Percentiles rank a stretch among this genome's conserved stretches.
These are phyloP conservation scores for Myotis myotis DNA, from an alignment of 2,797 vertebrate species.

Conservation along the genomic window DNA sequence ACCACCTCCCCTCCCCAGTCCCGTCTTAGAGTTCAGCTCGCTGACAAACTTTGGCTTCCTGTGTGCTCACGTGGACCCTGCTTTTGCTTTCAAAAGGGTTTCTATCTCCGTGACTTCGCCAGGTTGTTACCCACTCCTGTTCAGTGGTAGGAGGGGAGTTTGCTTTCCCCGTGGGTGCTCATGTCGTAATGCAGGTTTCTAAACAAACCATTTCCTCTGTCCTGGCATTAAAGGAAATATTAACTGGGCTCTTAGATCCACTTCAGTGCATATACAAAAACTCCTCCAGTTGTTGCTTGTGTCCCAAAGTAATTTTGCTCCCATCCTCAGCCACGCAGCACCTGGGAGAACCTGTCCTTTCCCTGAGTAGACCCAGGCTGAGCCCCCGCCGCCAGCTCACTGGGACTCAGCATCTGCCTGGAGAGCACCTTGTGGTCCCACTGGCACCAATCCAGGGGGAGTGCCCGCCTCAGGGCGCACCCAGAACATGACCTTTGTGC, in stretches of 20 bases:
- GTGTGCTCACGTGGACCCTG: neutral
- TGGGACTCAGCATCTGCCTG: neutral
- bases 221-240: slow-evolving; percentile 38
- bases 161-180: neutral
- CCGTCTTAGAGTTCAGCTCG: slow-evolving; percentile 11
- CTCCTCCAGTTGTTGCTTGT: neutral
- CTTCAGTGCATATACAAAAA: slow-evolving; percentile 5
- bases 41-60: slow-evolving; percentile 40
- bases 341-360: slow-evolving; percentile 62
- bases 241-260: neutral
- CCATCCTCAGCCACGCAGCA: slow-evolving; percentile 23
- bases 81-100: slow-evolving; percentile 16
- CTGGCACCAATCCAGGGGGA: neutral
- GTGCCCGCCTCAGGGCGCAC: neutral
- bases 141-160: neutral
- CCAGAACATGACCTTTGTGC: neutral
- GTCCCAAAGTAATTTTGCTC: slow-evolving; percentile 1
- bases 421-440: neutral
- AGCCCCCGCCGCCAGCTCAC: neutral
- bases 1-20: neutral
- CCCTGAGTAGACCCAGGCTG: slow-evolving; percentile 62
- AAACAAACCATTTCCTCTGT: slow-evolving; percentile 29
- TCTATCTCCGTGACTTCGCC: neutral
- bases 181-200: slow-evolving; percentile 3
- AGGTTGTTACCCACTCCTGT: neutral